These are phyloP conservation scores for Molanna angustata DNA, from an alignment of 2,888 invertebrate genomes.

Conservation along the genomic window DNA sequence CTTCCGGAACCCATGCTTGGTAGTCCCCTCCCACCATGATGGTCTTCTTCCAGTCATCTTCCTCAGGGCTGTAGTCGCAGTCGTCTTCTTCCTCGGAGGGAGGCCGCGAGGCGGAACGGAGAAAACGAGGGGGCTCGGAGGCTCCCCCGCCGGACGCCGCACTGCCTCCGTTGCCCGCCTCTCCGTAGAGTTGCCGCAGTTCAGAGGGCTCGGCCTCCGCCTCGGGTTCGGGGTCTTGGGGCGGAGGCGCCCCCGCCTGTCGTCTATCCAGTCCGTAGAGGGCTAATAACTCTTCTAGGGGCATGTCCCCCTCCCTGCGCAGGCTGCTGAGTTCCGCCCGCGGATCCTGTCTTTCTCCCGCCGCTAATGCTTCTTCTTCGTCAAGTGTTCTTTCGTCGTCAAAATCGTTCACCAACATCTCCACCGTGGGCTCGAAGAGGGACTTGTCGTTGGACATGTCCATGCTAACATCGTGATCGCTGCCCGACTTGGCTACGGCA, in stretches of 20 bases:
- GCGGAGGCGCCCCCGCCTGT: conserved; percentile 32
- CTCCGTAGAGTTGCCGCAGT: conserved; percentile 82
- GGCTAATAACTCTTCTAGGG: conserved; percentile 86
- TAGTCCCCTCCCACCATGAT: conserved; percentile 95
- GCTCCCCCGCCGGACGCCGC: conserved; percentile 39
- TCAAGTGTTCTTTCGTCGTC: conserved; percentile 96
- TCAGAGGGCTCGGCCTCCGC: conserved; percentile 64
- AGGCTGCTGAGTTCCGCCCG: conserved; percentile 86
- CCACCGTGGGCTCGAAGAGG: conserved; percentile 88
- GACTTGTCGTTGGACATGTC: conserved; percentile 57
- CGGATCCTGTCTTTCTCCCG: conserved; percentile 79
- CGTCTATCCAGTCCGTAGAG: conserved; percentile 73
- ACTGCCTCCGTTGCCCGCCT: conserved; percentile 37
- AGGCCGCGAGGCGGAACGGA: conserved; percentile 65
- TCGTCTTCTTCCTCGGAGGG: conserved; percentile 83
- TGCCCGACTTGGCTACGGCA: conserved; percentile 51
- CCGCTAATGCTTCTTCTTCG: conserved; percentile 94
- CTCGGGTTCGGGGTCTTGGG: conserved; percentile 41
- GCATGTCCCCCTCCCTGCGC: conserved; percentile 95
- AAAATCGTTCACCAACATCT: conserved; percentile 97
- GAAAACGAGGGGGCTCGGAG: conserved; percentile 49
- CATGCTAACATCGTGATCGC: conserved; percentile 53
- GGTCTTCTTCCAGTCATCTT: conserved; percentile 89
- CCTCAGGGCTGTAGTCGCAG: conserved; percentile 78
- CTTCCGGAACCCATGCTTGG: conserved; percentile 92